Base-by-base conservation (phyloP, 1,140 invertebrate species). In the Monomorium pharaonis region DNA sequence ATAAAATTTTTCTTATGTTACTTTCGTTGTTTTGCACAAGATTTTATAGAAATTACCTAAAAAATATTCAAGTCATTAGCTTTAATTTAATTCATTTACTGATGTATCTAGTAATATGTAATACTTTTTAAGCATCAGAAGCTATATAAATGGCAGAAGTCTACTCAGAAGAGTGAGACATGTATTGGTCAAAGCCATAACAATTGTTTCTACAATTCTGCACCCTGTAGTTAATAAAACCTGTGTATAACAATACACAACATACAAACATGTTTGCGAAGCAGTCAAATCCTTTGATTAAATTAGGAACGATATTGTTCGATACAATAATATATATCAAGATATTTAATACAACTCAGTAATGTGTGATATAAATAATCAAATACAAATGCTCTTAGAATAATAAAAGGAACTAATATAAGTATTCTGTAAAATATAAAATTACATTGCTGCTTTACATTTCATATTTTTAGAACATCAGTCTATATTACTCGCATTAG, bases 131-230 rank as follows among this genome's bases (percentile, higher is more conserved):
- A 60, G 60, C 51, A 14, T 37, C 33, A 10, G 72, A 76, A 76
- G 21, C 33, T 21, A 58, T 60, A 60, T 76, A 51, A 76, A 37
- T 62, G 37, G 24, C 54, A 76, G 56, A 62, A 44, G 37, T 76
- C 54, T 62, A 76, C 37, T 62, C 74, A 76, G 54, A 76, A 44
- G 37, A 62, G 37, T 60, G 24, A 37, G 51, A 75, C 14, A 1
- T 76, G 60, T 24, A 76, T 76, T 62, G 54, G 24, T 76, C 74
- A 76, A 76, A 76, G 56, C 24, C 16, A 62, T 62, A 76, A 76
- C 54, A 76, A 27, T 62, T 76, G 24, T 14, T 14, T 76, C 10
- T 42, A 58, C 18, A 76, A 62, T 5, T 76, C 6, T 62, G 37
- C 63, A 80, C 21, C 63, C 42, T 70, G 60, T 70, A 80, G 63